Percentiles rank a stretch among this genome's conserved stretches.
phyloP scores from a whole-genome alignment of 1,140 invertebrate species.

The Ladona fulva region DNA sequence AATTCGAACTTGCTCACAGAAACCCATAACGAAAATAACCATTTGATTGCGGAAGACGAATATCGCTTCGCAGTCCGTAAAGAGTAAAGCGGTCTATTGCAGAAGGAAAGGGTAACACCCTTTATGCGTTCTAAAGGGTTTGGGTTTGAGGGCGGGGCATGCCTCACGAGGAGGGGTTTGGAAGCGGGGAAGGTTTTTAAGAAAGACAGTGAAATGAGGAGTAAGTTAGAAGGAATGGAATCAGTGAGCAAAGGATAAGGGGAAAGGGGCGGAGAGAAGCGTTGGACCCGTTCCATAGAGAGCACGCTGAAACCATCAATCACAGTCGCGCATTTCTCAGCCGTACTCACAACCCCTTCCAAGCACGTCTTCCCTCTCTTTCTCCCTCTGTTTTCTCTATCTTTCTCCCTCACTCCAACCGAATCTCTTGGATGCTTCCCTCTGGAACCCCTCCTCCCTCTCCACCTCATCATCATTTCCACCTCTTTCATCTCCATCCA shows the following conservation, averaged over 20 bases:
- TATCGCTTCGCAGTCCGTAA: too few species aligned
- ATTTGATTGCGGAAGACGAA: too few species aligned
- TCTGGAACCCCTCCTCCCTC: slow-evolving; percentile 19
- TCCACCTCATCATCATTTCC: slow-evolving; percentile 17
- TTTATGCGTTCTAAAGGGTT: background rate
- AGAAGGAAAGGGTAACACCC: too few species aligned
- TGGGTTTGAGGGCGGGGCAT: background rate
- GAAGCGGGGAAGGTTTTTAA: background rate
- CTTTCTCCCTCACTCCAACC: background rate
- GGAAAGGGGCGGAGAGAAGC: slow-evolving; percentile 28
- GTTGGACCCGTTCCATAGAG: slow-evolving; percentile 7
- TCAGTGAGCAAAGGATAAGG: too few species aligned
- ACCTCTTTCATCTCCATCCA: slow-evolving; percentile 17
- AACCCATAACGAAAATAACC: too few species aligned
- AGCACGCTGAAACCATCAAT: slow-evolving; percentile 26
- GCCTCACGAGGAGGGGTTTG: background rate
- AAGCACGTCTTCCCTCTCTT: slow-evolving; percentile 22
- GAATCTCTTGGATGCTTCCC: slow-evolving; percentile 24
- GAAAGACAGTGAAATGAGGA: background rate
- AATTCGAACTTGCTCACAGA: too few species aligned
- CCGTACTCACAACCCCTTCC: slow-evolving; percentile 43
- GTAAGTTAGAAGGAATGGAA: background rate
- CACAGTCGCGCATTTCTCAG: slow-evolving; percentile 37
- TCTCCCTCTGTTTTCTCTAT: background rate
- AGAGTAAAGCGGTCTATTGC: too few species aligned